Evolutionary conservation across 2,113 vertebrate species (phyloP).

Genomic region (Prunella fulvescens): DNA sequence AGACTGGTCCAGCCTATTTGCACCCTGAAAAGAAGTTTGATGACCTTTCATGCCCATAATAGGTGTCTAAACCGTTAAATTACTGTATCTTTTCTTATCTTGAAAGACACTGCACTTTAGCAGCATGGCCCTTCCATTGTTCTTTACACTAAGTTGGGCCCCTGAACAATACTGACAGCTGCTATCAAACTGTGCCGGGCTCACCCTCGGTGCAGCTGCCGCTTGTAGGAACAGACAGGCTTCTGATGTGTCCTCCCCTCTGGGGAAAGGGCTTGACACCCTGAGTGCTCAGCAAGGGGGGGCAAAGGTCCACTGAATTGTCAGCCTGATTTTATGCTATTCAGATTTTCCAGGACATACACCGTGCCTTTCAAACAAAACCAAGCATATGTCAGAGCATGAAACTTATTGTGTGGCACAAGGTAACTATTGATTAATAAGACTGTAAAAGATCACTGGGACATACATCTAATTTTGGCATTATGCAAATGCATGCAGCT

Average conservation of each 20-base stretch:
- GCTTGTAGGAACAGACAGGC: slow-evolving; percentile 73
- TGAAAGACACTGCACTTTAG: slow-evolving; percentile 71
- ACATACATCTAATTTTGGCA: slow-evolving; percentile 8
- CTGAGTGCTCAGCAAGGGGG: slow-evolving; percentile 69
- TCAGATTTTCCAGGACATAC: slow-evolving; percentile 78
- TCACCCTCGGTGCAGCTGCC: slow-evolving; percentile 74
- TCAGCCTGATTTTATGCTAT: slow-evolving; percentile 80
- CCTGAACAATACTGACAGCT: slow-evolving; percentile 94
- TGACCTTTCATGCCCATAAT: slow-evolving; percentile 75
- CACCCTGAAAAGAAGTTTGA: slow-evolving; percentile 67
- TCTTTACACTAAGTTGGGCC: slow-evolving; percentile 74
- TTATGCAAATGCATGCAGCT: not conserved
- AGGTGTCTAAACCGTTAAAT: slow-evolving; percentile 76
- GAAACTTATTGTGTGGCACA: slow-evolving; percentile 80
- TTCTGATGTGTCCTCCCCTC: slow-evolving; percentile 69
- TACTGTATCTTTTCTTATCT: slow-evolving; percentile 77
- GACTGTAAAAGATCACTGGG: slow-evolving; percentile 49
- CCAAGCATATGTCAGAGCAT: slow-evolving; percentile 83
- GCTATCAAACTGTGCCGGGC: slow-evolving; percentile 81
- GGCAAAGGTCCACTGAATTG: slow-evolving; percentile 78
- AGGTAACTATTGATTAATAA: slow-evolving; percentile 77
- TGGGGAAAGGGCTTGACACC: slow-evolving; percentile 76
- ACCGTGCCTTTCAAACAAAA: slow-evolving; percentile 83
- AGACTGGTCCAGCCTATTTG: slow-evolving; percentile 55
- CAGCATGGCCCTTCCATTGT: slow-evolving; percentile 74